These are phyloP conservation scores for Lasioglossum marginatum DNA, from an alignment of 2,888 invertebrate species.

Conservation along the genomic window DNA sequence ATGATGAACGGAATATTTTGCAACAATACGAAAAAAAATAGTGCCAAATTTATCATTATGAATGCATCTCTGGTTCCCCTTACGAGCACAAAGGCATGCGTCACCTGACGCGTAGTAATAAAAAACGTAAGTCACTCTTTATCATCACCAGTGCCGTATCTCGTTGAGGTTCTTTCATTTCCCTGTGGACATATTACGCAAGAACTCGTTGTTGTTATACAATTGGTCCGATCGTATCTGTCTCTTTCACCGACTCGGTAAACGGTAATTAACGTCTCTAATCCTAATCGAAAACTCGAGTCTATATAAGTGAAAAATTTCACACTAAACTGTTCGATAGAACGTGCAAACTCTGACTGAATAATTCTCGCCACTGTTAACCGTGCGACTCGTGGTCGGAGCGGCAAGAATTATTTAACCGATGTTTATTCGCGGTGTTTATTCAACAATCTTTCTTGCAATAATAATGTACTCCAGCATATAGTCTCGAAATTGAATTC, in stretches of 20 bases:
- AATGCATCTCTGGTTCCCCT: neutral
- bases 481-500: neutral
- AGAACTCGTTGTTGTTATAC: neutral
- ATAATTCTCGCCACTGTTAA: neutral
- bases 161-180: slow-evolving; percentile 11
- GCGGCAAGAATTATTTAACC: neutral
- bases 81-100: slow-evolving; percentile 32
- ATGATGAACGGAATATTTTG: neutral
- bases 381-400: too few species aligned
- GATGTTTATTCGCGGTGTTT: too few species aligned
- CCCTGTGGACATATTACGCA: slow-evolving; percentile 10
- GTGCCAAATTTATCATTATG: neutral
- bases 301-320: neutral
- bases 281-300: neutral
- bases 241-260: neutral
- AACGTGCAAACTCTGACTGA: neutral
- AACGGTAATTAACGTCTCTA: neutral
- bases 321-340: neutral
- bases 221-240: neutral
- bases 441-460: neutral
- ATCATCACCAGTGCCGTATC: slow-evolving; percentile 47
- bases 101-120: slow-evolving; percentile 48
- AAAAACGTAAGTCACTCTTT: slow-evolving; percentile 49
- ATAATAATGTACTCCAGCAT: neutral
- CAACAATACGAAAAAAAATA: neutral